These are phyloP conservation scores for Hippocampus abdominalis DNA, from an alignment of 2,113 vertebrate genomes.

Conservation along the genomic window DNA sequence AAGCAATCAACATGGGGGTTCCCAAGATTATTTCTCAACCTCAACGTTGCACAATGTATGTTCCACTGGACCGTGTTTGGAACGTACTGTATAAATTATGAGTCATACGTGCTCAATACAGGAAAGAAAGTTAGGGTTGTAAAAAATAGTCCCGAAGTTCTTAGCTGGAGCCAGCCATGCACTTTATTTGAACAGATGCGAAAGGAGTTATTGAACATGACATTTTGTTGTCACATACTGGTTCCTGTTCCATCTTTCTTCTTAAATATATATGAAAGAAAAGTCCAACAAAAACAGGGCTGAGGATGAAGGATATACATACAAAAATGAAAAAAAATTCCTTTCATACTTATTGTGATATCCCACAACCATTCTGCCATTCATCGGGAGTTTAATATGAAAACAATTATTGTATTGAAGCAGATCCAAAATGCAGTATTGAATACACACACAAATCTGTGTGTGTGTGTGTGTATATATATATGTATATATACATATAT, in stretches of 20 bases:
- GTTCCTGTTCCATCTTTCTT: not conserved
- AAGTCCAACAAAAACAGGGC: conserved; percentile 4
- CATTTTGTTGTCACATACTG: not conserved
- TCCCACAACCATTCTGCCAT: not conserved
- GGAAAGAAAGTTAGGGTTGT: not conserved
- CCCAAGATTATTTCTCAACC: not conserved
- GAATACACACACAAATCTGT: too few species aligned
- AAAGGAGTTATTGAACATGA: not conserved
- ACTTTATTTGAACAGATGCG: not conserved
- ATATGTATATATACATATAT: too few species aligned
- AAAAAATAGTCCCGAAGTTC: too few species aligned
- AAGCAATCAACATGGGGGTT: not conserved
- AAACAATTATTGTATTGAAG: not conserved
- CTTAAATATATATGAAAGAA: not conserved
- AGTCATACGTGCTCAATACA: not conserved
- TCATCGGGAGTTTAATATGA: not conserved
- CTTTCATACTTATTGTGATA: not conserved
- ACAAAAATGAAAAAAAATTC: not conserved
- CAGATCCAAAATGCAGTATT: too few species aligned
- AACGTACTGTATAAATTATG: not conserved
- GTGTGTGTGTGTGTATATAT: too few species aligned
- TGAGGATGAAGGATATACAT: not conserved
- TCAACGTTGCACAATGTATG: too few species aligned
- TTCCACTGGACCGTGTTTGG: not conserved
- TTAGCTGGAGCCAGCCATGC: not conserved